Base-by-base conservation (phyloP, 2,113 vertebrate species). In the Hippocampus guttulatus region DNA sequence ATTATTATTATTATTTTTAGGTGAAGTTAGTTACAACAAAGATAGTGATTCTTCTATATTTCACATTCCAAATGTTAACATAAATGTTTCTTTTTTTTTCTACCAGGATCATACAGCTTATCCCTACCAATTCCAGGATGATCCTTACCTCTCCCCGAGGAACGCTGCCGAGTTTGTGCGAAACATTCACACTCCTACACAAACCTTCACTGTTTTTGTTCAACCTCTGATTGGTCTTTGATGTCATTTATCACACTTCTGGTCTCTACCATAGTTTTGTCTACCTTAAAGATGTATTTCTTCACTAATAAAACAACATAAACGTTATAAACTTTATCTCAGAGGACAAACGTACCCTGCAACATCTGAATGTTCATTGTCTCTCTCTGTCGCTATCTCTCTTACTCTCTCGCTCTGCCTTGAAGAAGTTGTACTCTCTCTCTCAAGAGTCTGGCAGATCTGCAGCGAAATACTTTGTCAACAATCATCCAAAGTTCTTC, bases 111-210 rank as follows among this genome's bases (percentile, higher is more conserved):
- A 91, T 16, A 96, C 96, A 78, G 92, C 94, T 55, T 88, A 80
- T 67, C 88, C 92, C 60, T 96, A 96, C 16, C 77, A 81, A 25
- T 96, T 96, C 87, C 95, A 95, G 38, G 97, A 99, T 89, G 96
- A 99, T 70, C 87, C 96, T 38, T 98, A 84, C 70, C 94, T 99
- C 70, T 81, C 88, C 18, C 97, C 97, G 47, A 87, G 84, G 87
- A 94, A 90, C 1, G 66, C 82, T 49, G 0, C 64, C 21, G 94
- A 91, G 77, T 90, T 89, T 85, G 96, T 99, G 87, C 85, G 96
- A 41, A 20, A 38, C 41, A 40, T 20, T 8, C 11, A 14, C 7
- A 33, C 3, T 18, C 25, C 40, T 15, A 25, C 38, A 33, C 12
- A 12, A 5, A 30, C 14, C 25, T 61, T 30, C 8, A 55, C 21